Base-by-base conservation (phyloP, 1,140 invertebrate species). In the Heliothis virescens region DNA sequence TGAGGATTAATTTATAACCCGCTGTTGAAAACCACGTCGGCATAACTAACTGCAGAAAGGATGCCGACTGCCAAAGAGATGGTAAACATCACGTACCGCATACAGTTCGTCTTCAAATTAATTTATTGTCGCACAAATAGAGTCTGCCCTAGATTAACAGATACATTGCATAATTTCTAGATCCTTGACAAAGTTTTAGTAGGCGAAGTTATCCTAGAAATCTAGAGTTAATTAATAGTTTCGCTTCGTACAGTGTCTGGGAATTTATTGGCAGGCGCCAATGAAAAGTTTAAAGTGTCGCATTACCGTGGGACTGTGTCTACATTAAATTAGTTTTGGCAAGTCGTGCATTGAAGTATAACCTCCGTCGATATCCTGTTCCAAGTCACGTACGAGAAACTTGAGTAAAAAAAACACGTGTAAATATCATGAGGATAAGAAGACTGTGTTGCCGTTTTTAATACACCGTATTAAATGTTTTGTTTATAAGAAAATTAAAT, bases 301-400 rank as follows among this genome's bases (percentile, higher is more conserved):
- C 72, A 75, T 90, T 86, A 85, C 84, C 83, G 85, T 83, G 86
- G 79, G 83, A 89, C 83, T 71, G 72, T 53, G 63, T 59, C 69
- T 87, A 52, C 65, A 26, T 13, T 71, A n/a, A 26, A 71, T 71
- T 86, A 85, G 85, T 89, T 91, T 87, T 89, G 86, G 82, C 88
- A 84, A 53, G 71, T 75, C 48, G 79, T 26, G 80, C 86, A 83
- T 74, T 79, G 82, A 79, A 59, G 87, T 86, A 83, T 91, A 84
- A 90, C 87, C 65, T 71, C 71, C 69, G 77, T 34, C 83, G 52
- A 83, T 79, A 84, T 79, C 77, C 79, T 74, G 73, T 77, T 79
- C 77, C 77, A 81, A 82, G 79, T 77, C 84, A 84, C 82, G 83
- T 80, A 86, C 65, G 77, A 65, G 55, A 50, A 77, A 57, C 16